Conservation (phyloP, 2,113 vertebrate genomes). For the Periophthalmus modestus region DNA sequence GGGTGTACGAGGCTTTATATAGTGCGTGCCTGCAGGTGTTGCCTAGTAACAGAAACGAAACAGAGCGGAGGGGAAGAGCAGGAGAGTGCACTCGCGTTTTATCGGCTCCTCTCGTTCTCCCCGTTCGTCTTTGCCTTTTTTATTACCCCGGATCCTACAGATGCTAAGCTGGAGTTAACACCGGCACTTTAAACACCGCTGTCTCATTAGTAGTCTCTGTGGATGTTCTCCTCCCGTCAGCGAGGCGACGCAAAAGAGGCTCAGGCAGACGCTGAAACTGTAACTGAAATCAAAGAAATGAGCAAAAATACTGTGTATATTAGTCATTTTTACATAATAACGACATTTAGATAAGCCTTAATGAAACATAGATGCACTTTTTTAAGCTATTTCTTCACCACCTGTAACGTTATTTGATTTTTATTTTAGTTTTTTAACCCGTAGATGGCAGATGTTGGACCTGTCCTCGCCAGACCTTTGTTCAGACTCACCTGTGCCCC, state of each 20-base stretch:
- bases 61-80: conserved; percentile 61
- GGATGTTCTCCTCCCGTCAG: conserved; percentile 54
- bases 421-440: too few relatives aligned
- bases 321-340: conserved; percentile 11
- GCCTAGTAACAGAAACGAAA: conserved; percentile 82
- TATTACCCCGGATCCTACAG: conserved; percentile 40
- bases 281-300: too few relatives aligned
- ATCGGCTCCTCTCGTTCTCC: conserved; percentile 49
- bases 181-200: conserved; percentile 28
- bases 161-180: conserved; percentile 5
- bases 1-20: conserved; percentile 77
- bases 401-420: too few relatives aligned
- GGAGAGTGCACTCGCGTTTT: conserved; percentile 55
- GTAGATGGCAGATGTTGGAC: too few relatives aligned
- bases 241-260: conserved; percentile 42
- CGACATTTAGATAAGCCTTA: conserved; percentile 10
- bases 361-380: not conserved
- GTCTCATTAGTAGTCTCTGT: conserved; percentile 70
- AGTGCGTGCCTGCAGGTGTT: conserved; percentile 84
- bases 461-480: too few relatives aligned
- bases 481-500: too few relatives aligned
- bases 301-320: not conserved
- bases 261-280: not conserved
- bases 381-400: too few relatives aligned
- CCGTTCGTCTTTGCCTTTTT: conserved; percentile 25